Percentiles rank a stretch among this genome's conserved stretches.
Evolutionary conservation across 2,797 vertebrate genomes (phyloP).

Genomic region (Bradypus variegatus): DNA sequence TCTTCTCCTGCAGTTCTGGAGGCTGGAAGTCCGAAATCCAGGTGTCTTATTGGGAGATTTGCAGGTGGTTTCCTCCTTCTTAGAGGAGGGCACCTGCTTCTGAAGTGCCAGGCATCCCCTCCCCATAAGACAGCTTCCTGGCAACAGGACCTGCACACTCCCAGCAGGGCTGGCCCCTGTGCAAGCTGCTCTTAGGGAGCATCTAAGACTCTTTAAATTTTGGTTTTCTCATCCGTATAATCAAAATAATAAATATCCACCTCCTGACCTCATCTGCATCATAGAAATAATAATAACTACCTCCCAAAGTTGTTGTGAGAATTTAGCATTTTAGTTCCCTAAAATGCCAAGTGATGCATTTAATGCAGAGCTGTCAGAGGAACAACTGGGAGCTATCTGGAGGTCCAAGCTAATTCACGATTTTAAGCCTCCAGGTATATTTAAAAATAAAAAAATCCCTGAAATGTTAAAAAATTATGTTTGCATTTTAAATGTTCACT

Average conservation of each 20-base stretch:
- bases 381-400: not conserved
- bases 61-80: not conserved
- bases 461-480: conserved; percentile 13
- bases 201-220: not conserved
- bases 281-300: not conserved
- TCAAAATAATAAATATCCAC: not conserved
- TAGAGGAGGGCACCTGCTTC: not conserved
- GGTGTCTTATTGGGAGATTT: not conserved
- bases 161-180: not conserved
- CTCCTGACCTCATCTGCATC: not conserved
- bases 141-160: not conserved
- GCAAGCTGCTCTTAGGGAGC: not conserved
- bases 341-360: not conserved
- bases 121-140: not conserved
- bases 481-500: conserved; percentile 21
- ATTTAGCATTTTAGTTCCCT: not conserved
- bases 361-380: not conserved
- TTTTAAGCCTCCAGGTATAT: not conserved
- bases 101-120: not conserved
- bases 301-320: not conserved
- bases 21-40: no score
- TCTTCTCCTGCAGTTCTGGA: no score
- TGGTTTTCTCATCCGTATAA: not conserved
- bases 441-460: not conserved
- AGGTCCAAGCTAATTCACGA: not conserved